Base-by-base conservation (phyloP, 2,888 invertebrate species). In the Ochlodes sylvanus region DNA sequence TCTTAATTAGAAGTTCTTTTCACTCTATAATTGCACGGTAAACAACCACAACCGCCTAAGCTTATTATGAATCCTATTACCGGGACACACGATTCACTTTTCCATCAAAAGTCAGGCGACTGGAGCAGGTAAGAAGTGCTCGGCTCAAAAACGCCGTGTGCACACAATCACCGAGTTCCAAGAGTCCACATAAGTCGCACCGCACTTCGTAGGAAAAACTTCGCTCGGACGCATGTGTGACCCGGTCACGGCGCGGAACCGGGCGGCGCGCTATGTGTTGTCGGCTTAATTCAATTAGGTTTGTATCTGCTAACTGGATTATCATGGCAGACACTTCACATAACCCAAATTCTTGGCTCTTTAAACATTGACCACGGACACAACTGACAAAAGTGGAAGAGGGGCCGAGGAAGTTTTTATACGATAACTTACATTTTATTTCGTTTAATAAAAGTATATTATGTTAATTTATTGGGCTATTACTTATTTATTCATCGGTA, bases 231-330 rank as follows among this genome's bases (percentile, higher is more conserved):
- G 77, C 79, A 34, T 72, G 70, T 66, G 73, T 87, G 88, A 88
- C 90, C 88, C 75, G 89, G 89, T 91, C 86, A 89, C 77, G 76
- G 80, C 79, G 81, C 89, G 90, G 91, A 91, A 82, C 88, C 61
- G 38, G 6, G 41, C 79, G 75, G 76, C 73, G 68, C 69, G 78
- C 62, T 71, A 67, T 56, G 34, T 70, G 71, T 68, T 71, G 72
- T 72, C 67, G 67, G 66, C 44, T 61, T 67, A 67, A 67, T 67
- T 67, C 67, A 67, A 67, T 67, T 67, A 50, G 50, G 19, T 50
- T 10, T 19, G 50, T 50, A 62, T 67, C 61, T 47, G 15, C 56
- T 62, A 68, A 68, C 61, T 62, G 56, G 67, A 55, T 55, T 68
- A 62, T 61, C 60, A 50, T 54, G 54, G 32, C 0, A 54, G 54